Evolutionary conservation across 2,888 invertebrate species (phyloP), one percentile per base, ranked within the genome.

Genomic region (Erebia ligea): DNA sequence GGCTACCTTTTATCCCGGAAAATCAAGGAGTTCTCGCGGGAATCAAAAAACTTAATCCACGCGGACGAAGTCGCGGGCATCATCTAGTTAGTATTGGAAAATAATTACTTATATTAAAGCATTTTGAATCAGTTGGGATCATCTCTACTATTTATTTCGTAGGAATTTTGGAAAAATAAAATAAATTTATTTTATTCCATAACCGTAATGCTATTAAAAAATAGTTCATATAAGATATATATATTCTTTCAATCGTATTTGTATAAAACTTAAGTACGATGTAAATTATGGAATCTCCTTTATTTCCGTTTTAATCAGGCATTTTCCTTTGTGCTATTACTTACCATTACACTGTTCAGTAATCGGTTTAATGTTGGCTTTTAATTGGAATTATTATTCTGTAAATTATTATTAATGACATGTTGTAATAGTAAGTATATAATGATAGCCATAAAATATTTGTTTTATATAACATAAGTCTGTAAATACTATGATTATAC

Each of bases 401-500:
- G 89, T 92, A 92, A 90, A 92, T 89, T 90, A 90, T 90, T 91
- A 73, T 61, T 52, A 90, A 91, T 90, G 90, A 92, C 90, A 90
- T 89, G 88, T 91, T 91, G 89, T 90, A 88, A 89, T 89, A 88
- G 87, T 91, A 90, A 92, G 89, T 91, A 91, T 90, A 90, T 90
- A 89, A 89, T 90, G 84, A 91, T 92, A 93, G 90, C 92, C 92
- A 92, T 93, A 91, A 86, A 90, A 89, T 89, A 92, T 90, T 92
- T 93, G 92, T 92, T 92, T 93, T 92, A 90, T 92, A 91, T 92
- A 92, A 90, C 78, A 80, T 92, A 93, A 90, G 91, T 88, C 87
- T 93, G 93, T 93, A 93, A 92, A 93, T 93, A 93, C 87, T 89
- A 91, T 88, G 88, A 93, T 92, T 93, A 92, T 90, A 93, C 90